Evolutionary conservation across 1,140 invertebrate species (phyloP), one percentile per base, ranked within the genome.

Genomic region (Hetaerina americana): DNA sequence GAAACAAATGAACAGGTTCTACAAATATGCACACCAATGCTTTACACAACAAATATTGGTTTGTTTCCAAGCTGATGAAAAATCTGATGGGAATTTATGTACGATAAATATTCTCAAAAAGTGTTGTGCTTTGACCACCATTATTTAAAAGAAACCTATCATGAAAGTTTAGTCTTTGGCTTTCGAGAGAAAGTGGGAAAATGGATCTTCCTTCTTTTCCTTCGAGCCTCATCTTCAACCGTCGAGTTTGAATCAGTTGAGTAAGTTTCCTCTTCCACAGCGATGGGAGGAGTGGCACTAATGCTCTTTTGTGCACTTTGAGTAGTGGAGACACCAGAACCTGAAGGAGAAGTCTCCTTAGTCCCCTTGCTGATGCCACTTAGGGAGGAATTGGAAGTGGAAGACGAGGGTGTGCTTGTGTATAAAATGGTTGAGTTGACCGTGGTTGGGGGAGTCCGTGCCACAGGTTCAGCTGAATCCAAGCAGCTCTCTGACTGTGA

Each of bases 111-210:
- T 18, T 57, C 22, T 57, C 22, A 57, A 57, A 57, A 57, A 57
- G 2, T n/a, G 2, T n/a, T 57, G 15, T 18, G 10, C 40, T 57
- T 57, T 57, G 10, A n/a, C 22, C 40, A 57, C 40, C 2, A 57
- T 1, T 18, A n/a, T 18, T 57, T 57, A 12, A 2, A 12, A 10
- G 40, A n/a, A n/a, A 57, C 10, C 31, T n/a, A 57, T 57, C 40
- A 57, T 57, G 67, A 68, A 18, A 25, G 67, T 68, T 68, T 68
- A 3, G 25, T 10, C 24, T 49, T 85, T 5, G 71, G 84, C 71
- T 78, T 80, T 72, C 79, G 79, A 15, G 77, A 73, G 74, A 82
- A 81, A 26, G 76, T 77, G 69, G 77, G 76, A 66, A 79, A 81
- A 25, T 68, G 67, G 66, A 82, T 72, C 73, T 80, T 79, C 68